These are phyloP conservation scores for Nasua narica DNA, from an alignment of 2,797 vertebrate species.

Conservation along the genomic window DNA sequence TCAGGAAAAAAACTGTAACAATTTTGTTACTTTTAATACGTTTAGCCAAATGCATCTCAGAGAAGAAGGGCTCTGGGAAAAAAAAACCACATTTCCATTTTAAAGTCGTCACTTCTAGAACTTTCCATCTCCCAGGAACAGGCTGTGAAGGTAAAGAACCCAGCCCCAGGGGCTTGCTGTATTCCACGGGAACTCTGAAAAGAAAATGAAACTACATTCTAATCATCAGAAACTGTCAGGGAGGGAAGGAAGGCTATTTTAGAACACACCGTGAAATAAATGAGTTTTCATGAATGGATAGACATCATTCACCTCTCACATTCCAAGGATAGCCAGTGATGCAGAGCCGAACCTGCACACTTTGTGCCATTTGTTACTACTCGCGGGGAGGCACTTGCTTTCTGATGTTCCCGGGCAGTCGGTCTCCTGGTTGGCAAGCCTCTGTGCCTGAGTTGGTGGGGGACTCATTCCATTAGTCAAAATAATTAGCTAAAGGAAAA, in stretches of 20 bases:
- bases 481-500: background rate
- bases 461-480: background rate
- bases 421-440: background rate
- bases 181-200: background rate
- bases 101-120: background rate
- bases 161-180: background rate
- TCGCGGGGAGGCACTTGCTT: background rate
- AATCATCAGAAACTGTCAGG: background rate
- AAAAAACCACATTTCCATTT: background rate
- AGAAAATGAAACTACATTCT: background rate
- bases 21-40: background rate
- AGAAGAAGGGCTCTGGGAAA: background rate
- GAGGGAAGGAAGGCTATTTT: conserved; percentile 10
- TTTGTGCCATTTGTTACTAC: background rate
- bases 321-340: background rate
- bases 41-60: background rate
- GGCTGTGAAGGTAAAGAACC: background rate
- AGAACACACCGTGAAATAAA: conserved; percentile 30
- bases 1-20: background rate
- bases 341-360: background rate
- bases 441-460: background rate
- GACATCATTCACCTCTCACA: background rate
- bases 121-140: background rate
- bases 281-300: conserved; percentile 30
- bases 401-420: background rate